Evolutionary conservation across 53 echinoderm and acorn worm species (phyloP), one percentile per base, ranked within the genome.

Genomic region (Arbacia lixula): DNA sequence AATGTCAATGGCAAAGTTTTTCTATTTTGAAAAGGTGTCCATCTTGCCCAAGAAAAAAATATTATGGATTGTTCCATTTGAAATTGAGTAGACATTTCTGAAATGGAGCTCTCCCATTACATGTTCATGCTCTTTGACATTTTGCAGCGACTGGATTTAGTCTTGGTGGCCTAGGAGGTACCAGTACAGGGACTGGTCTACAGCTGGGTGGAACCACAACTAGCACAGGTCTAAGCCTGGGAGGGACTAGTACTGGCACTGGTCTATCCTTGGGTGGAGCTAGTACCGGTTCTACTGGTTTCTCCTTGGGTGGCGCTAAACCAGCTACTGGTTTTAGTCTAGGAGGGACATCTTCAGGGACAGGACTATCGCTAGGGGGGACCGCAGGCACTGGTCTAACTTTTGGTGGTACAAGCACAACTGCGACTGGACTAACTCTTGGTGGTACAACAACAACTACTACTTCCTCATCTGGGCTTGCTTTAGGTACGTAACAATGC

Each of bases 341-440:
- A 12, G 86, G 90, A 14, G 72, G 73, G 19, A 61, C 42, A 33
- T 5, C 75, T 37, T 26, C 68, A 29, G 54, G 36, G 38, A 37
- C 85, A 20, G 85, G 85, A 35, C 56, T 85, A 17, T 38, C 53
- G 11, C 39, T 85, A 39, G 85, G 66, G 31, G 84, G 85, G 34
- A 40, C 76, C 53, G 9, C 54, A 34, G 76, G 76, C 25, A 72
- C 68, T 55, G 84, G 84, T 22, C 39, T 84, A 10, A 51, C 53
- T 5, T 14, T 85, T 41, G 87, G 87, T 35, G 75, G 76, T 29
- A 34, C 71, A 17, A 71, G 68, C 41, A 56, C 53, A 12, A 55
- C 87, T 8, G 50, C 87, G 8, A 76, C 76, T 28, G 91, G 91
- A 19, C 68, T 88, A 5, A 79, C 78, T 3, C 68, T 91, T 17